Percentiles rank a stretch among this genome's conserved stretches.
These are phyloP conservation scores for Sterna hirundo DNA, from an alignment of 2,113 vertebrate species.

Conservation along the genomic window DNA sequence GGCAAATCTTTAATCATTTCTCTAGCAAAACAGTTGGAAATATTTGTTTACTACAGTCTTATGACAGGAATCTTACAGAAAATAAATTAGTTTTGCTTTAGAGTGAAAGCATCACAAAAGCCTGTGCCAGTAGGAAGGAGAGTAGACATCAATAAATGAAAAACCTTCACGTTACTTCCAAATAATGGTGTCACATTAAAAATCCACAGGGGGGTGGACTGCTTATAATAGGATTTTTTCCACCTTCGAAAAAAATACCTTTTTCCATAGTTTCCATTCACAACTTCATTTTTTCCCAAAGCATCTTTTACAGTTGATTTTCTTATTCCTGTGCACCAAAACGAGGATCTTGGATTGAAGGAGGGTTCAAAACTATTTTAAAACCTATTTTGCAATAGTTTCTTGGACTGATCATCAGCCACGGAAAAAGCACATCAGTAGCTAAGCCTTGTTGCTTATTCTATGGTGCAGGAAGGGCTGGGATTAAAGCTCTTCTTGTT, in stretches of 20 bases:
- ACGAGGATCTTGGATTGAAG: not conserved
- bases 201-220: not conserved
- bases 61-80: not conserved
- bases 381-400: not conserved
- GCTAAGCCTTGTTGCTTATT: not conserved
- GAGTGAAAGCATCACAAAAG: not conserved
- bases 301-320: not conserved
- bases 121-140: not conserved
- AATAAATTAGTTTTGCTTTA: not conserved
- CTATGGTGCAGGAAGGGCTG: not conserved
- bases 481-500: not conserved
- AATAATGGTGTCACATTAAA: not conserved
- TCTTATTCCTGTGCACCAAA: not conserved
- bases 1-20: not conserved
- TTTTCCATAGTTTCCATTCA: not conserved
- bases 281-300: not conserved
- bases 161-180: not conserved
- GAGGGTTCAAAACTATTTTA: not conserved
- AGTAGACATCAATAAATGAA: not conserved
- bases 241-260: too few species aligned
- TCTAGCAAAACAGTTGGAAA: not conserved
- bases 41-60: not conserved
- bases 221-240: not conserved
- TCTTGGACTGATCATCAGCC: not conserved
- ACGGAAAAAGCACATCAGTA: not conserved